phyloP scores from a whole-genome alignment of 2,113 vertebrate genomes.

The Meles meles region DNA sequence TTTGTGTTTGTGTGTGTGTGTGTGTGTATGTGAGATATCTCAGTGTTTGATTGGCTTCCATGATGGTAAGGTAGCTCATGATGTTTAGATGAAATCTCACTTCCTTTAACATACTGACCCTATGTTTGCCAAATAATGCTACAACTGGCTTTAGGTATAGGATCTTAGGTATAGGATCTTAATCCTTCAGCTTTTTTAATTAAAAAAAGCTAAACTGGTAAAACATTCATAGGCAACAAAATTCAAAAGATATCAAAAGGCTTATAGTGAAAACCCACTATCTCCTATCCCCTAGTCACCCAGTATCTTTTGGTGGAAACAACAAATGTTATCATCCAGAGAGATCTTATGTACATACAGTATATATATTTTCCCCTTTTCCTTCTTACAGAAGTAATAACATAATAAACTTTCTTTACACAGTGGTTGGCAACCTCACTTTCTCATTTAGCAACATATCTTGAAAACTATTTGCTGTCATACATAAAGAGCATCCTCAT shows the following conservation, averaged over 20 bases:
- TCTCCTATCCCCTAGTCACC: neutral
- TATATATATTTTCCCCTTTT: neutral
- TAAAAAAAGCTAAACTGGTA: neutral
- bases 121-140: neutral
- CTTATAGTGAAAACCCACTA: neutral
- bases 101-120: neutral
- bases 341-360: neutral
- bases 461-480: neutral
- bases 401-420: neutral
- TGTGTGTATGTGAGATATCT: neutral
- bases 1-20: neutral
- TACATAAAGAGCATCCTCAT: neutral
- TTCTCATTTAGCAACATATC: neutral
- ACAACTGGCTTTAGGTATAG: neutral
- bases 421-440: neutral
- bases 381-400: neutral
- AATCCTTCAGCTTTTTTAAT: neutral
- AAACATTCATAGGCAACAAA: neutral
- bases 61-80: neutral
- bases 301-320: neutral
- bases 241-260: neutral
- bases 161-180: neutral
- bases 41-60: neutral
- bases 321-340: neutral
- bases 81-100: neutral